A percentile compares a stretch with the other conserved stretches of the same genome.
These are phyloP conservation scores for Saccostrea glomerata DNA, from an alignment of 1,140 invertebrate genomes.

Conservation along the genomic window DNA sequence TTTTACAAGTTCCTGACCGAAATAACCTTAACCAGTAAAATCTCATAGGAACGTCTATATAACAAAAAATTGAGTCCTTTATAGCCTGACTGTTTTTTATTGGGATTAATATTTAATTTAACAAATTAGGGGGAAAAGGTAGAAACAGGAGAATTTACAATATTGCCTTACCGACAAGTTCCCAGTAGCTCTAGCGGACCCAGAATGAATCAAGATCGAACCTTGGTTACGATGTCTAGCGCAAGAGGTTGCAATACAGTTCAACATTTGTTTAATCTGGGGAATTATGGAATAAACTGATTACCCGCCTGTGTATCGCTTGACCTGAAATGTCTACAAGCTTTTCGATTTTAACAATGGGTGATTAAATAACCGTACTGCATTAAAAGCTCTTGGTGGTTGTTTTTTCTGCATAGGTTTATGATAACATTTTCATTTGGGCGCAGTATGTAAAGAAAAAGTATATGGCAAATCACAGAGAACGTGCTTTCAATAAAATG, in stretches of 20 bases:
- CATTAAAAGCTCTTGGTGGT: background rate
- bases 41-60: background rate
- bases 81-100: background rate
- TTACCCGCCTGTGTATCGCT: slow-evolving; percentile 8
- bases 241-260: slow-evolving; percentile 13
- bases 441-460: slow-evolving; percentile 22
- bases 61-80: background rate
- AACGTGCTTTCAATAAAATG: background rate
- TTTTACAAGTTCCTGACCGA: background rate
- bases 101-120: background rate
- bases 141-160: background rate
- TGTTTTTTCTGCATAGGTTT: slow-evolving; percentile 12
- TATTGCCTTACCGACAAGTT: slow-evolving; percentile 11
- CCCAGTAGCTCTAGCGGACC: background rate
- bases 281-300: slow-evolving; percentile 29
- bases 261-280: slow-evolving; percentile 36
- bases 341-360: slow-evolving; percentile 25
- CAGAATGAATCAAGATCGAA: background rate
- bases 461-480: slow-evolving; percentile 9
- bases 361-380: slow-evolving; percentile 19
- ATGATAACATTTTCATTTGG: slow-evolving; percentile 24
- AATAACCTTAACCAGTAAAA: background rate
- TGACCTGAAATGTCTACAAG: slow-evolving; percentile 5
- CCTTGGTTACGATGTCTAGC: slow-evolving; percentile 22
- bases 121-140: background rate